These are phyloP conservation scores for Pipistrellus pipistrellus DNA, from an alignment of 2,797 vertebrate genomes.

Conservation along the genomic window DNA sequence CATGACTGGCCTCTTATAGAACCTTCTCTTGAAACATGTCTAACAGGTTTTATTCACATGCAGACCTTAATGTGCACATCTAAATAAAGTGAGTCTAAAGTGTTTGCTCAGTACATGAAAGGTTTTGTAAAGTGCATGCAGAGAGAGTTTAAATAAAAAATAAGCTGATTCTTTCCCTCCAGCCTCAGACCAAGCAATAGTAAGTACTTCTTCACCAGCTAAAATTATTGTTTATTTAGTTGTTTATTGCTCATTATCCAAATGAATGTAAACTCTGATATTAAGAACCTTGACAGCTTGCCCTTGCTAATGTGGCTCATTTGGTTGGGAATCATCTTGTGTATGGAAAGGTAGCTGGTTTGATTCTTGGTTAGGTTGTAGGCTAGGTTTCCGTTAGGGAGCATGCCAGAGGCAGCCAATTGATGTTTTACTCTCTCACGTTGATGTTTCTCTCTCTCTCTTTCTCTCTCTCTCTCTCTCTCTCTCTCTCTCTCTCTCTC, in stretches of 20 bases:
- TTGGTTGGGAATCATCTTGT: not conserved
- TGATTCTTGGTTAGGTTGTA: not conserved
- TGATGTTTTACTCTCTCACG: not conserved
- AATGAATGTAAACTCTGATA: not conserved
- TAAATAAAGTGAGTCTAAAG: slow-evolving; percentile 12
- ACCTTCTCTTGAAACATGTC: not conserved
- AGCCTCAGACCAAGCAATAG: not conserved
- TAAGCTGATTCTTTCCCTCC: not conserved
- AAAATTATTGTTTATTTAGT: not conserved
- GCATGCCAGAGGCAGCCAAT: not conserved
- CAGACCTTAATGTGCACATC: not conserved
- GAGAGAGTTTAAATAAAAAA: not conserved
- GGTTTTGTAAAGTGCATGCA: not conserved
- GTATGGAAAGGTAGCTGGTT: not conserved
- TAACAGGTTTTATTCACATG: not conserved
- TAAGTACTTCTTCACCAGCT: not conserved
- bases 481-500: not conserved
- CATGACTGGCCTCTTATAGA: not conserved
- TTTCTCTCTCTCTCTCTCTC: not conserved
- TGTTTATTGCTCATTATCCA: not conserved
- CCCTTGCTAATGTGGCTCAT: not conserved
- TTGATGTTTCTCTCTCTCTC: not conserved
- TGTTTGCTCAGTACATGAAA: not conserved
- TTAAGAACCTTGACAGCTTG: not conserved
- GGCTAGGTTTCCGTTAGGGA: not conserved